These are phyloP conservation scores for Benthosema pterotum DNA, from an alignment of 2,797 vertebrate species.

Conservation along the genomic window DNA sequence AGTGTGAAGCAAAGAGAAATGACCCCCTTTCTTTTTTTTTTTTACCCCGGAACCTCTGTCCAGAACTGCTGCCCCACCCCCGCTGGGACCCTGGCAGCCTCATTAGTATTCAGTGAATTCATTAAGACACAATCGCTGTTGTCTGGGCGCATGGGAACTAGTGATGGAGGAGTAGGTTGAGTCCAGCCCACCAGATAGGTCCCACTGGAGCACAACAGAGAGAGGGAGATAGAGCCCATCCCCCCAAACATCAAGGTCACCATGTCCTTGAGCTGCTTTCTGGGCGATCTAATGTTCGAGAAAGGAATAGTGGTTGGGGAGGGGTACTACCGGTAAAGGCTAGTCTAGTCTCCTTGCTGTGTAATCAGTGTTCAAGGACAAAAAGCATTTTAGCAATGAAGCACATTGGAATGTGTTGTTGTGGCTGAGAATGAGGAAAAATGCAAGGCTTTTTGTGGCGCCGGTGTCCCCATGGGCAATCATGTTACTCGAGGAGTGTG, in stretches of 20 bases:
- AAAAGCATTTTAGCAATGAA: not conserved
- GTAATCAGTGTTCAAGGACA: slow-evolving; percentile 26
- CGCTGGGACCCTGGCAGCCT: slow-evolving; percentile 67
- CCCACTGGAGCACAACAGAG: slow-evolving; percentile 36
- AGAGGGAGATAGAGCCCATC: slow-evolving; percentile 16
- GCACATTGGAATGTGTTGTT: not conserved
- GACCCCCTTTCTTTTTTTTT: slow-evolving; percentile 41
- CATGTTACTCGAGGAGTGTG: slow-evolving; percentile 21
- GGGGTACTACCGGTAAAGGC: slow-evolving; percentile 22
- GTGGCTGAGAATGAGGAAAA: slow-evolving; percentile 19
- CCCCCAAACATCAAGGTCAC: slow-evolving; percentile 75
- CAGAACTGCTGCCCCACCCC: slow-evolving; percentile 56
- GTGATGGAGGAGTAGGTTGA: slow-evolving; percentile 67
- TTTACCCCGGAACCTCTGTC: slow-evolving; percentile 53
- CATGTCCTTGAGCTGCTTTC: slow-evolving; percentile 54
- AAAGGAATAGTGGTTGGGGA: slow-evolving; percentile 20
- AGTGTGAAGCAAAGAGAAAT: not conserved
- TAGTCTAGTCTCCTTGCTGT: slow-evolving; percentile 40
- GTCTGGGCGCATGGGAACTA: slow-evolving; percentile 75
- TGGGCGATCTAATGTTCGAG: slow-evolving; percentile 65
- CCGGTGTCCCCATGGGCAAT: slow-evolving; percentile 40
- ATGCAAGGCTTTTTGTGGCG: slow-evolving; percentile 33
- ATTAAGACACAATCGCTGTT: slow-evolving; percentile 77
- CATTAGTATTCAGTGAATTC: slow-evolving; percentile 82
- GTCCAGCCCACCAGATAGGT: slow-evolving; percentile 55